These are phyloP conservation scores for Cerceris rybyensis DNA, from an alignment of 2,888 invertebrate species.

Conservation along the genomic window DNA sequence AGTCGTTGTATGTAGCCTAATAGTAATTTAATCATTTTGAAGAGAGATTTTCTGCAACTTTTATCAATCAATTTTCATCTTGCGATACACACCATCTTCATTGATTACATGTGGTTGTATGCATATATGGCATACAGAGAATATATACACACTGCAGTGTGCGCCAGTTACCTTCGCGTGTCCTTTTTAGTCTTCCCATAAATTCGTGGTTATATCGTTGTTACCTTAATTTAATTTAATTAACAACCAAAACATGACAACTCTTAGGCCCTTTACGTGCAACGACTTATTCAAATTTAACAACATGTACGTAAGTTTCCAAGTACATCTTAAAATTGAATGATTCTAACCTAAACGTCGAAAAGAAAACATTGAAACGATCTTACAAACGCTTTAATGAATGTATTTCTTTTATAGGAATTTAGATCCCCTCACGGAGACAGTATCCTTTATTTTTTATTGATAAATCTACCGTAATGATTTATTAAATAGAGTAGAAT, in stretches of 20 bases:
- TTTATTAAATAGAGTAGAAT: background rate
- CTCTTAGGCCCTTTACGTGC: constrained; percentile 95
- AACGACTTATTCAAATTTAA: constrained; percentile 97
- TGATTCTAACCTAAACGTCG: constrained; percentile 37
- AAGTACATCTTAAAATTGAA: background rate
- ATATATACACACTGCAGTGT: too few relatives aligned
- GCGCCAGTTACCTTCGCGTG: too few relatives aligned
- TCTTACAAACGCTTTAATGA: background rate
- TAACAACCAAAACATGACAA: constrained; percentile 86
- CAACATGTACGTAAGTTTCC: constrained; percentile 89
- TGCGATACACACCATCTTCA: too few relatives aligned
- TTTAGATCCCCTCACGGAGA: constrained; percentile 98
- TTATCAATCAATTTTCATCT: too few relatives aligned
- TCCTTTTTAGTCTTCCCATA: too few relatives aligned
- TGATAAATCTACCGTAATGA: background rate
- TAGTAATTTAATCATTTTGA: too few relatives aligned
- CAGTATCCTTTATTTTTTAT: constrained; percentile 84
- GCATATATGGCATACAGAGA: too few relatives aligned
- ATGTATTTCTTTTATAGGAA: constrained; percentile 86
- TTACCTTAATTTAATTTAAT: background rate
- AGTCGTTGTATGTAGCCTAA: too few relatives aligned
- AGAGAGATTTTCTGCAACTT: too few relatives aligned
- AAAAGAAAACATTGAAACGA: background rate
- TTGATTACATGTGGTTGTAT: too few relatives aligned
- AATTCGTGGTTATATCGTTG: background rate